Evolutionary conservation across 2,797 vertebrate species (phyloP), one percentile per base, ranked within the genome.

Genomic region (Triplophysa bombifrons): DNA sequence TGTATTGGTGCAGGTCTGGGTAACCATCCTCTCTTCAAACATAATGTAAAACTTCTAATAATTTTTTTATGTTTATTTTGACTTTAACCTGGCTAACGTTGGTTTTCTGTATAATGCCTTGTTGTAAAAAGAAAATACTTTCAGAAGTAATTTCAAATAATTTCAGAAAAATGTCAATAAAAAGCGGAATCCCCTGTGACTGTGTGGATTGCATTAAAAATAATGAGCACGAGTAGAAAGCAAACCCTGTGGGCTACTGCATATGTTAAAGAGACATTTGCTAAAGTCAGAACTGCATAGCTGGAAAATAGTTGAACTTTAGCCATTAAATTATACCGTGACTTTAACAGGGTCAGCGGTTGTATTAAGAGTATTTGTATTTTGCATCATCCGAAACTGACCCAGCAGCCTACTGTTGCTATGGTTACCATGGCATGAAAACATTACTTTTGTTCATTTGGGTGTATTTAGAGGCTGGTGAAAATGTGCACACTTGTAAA

Each of bases 61-160:
- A 81, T 83, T 86, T 85, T 85, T 85, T 84, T 86, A 76, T 82
- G 51, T 80, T 82, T 79, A 87, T 79, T 85, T 86, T 81, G 17
- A 58, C 63, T 66, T 68, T 90, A 86, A 85, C 88, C 83, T 46
- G 70, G 86, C 84, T 79, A 83, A 74, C 80, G 78, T 83, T 84
- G 84, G 84, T 86, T 86, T 86, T 89, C 78, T 92, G 89, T 93
- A 82, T 88, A 93, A 92, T 92, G 76, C 89, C 87, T 91, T 93
- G 92, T 93, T 93, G 92, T 93, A 92, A 93, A 93, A 87, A 89
- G 90, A 84, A 85, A 84, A 80, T 90, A 92, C 90, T 90, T 90
- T 90, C 50, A 80, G 27, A 81, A 88, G 87, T 85, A 84, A 82
- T 84, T 88, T 87, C 84, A 50, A 82, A 86, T 89, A 89, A 87